Evolutionary conservation across 2,888 invertebrate species (phyloP).

Genomic region (Agrotis clavis): DNA sequence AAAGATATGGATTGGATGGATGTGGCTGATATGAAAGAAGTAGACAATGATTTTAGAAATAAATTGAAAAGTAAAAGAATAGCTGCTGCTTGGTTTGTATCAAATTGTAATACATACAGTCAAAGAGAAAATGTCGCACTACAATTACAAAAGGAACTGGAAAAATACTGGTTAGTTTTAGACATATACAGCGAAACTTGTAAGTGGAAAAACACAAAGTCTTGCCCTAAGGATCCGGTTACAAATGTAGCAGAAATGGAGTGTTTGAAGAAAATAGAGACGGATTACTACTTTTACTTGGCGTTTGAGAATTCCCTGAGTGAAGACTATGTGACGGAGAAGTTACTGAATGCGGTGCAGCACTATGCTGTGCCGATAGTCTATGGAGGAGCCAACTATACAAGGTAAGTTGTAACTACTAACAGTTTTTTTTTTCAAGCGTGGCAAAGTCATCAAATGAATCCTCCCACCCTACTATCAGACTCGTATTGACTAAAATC

Average conservation of each 20-base stretch:
- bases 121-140: conserved; percentile 66
- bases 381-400: conserved; percentile 81
- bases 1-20: conserved; percentile 73
- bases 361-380: conserved; percentile 80
- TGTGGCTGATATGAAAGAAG: conserved; percentile 68
- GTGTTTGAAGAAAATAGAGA: conserved; percentile 70
- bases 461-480: too few species aligned
- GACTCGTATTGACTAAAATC: too few species aligned
- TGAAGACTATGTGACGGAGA: conserved; percentile 83
- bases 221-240: conserved; percentile 3
- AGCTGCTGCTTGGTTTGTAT: conserved; percentile 81
- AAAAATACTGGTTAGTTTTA: conserved; percentile 65
- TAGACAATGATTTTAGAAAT: conserved; percentile 65
- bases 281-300: conserved; percentile 80
- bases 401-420: conserved; percentile 69
- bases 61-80: conserved; percentile 71
- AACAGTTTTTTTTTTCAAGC: too few species aligned
- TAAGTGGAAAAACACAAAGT: conserved; percentile 52
- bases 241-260: background rate
- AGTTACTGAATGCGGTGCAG: conserved; percentile 76
- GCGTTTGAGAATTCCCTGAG: conserved; percentile 81
- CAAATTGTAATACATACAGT: conserved; percentile 73
- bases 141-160: conserved; percentile 66
- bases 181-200: conserved; percentile 76
- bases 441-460: too few species aligned